Evolutionary conservation across 2,888 invertebrate genomes (phyloP).

Genomic region (Apamea epomidion): DNA sequence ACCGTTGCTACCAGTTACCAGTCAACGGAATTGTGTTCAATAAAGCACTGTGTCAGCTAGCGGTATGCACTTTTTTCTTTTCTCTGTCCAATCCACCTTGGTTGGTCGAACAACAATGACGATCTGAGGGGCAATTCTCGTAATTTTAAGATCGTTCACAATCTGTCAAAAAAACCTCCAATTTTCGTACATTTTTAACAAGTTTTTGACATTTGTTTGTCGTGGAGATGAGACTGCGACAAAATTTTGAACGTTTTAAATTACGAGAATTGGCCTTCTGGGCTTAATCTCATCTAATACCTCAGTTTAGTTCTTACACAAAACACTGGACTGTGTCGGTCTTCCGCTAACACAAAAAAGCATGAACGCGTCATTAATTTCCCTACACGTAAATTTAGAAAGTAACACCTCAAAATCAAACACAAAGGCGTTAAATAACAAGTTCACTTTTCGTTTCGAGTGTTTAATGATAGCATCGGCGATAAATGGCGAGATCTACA

Average conservation of each 20-base stretch:
- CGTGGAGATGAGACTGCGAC: not conserved
- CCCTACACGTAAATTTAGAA: slow-evolving; percentile 74
- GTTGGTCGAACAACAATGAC: slow-evolving; percentile 78
- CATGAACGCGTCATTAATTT: slow-evolving; percentile 52
- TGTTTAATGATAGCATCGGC: slow-evolving; percentile 78
- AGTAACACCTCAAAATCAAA: slow-evolving; percentile 77
- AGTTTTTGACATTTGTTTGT: not conserved
- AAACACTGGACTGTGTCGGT: slow-evolving; percentile 42
- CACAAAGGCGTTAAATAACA: slow-evolving; percentile 72
- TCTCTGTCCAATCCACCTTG: slow-evolving; percentile 76
- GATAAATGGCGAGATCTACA: slow-evolving; percentile 75
- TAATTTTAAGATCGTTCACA: not conserved
- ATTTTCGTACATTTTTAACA: not conserved
- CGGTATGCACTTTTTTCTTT: slow-evolving; percentile 86
- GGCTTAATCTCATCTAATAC: slow-evolving; percentile 49
- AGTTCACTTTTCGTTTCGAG: slow-evolving; percentile 82
- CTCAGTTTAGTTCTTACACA: slow-evolving; percentile 50
- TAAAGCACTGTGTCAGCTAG: slow-evolving; percentile 89
- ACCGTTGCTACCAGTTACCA: slow-evolving; percentile 77
- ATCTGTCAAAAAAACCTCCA: not conserved
- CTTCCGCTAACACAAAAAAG: slow-evolving; percentile 28
- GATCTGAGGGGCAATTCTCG: slow-evolving; percentile 65
- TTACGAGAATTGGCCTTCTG: slow-evolving; percentile 16
- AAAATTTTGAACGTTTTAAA: not conserved
- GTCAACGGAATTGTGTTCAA: slow-evolving; percentile 85